Evolutionary conservation across 1,140 invertebrate genomes (phyloP), one percentile per base, ranked within the genome.

Genomic region (Solenopsis fugax): DNA sequence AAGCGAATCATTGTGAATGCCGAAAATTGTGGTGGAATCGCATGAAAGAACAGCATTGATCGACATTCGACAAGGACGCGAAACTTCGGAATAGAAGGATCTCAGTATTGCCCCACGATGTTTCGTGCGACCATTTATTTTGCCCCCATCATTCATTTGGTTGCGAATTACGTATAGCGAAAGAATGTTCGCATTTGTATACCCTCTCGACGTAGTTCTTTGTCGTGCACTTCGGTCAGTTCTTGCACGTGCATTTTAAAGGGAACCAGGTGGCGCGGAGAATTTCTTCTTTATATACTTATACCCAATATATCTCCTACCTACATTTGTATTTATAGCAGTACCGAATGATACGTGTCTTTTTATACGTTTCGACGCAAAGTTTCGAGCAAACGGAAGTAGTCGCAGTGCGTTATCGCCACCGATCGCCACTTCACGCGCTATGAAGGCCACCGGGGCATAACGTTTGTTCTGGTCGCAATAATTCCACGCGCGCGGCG

Each of bases 381-480:
- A 72, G 45, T 21, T 34, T 45, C 12, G 7, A 34, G 12, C 29
- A 75, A 60, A 60, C 50, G 18, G 67, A 45, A 58, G 37, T 69
- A 37, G 41, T 24, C 16, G 21, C 50, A n/a, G 4, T 21, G 29
- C 16, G 9, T 1, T 24, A 24, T 73, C 73, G 2, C 41, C 41
- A 18, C 34, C 0, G 77, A 56, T 71, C 37, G 41, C 10, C 24
- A 34, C 37, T 60, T 21, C 37, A 21, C 9, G 4, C 12, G 18
- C 10, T 56, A 45, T 41, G 41, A 80, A 69, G 48, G 13, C 50
- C 67, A 65, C 12, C n/a, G 54, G 18, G 13, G n/a, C 21, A 4
- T 50, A 48, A 75, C 56, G 69, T 84, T 80, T 80, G 77, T 69
- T 81, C 56, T 75, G 69, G 54, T 45, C 50, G 78, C 80, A 60